Evolutionary conservation across 35 echinoderm and acorn worm genomes (phyloP), one percentile per base, ranked within the genome.

Genomic region (Chiridota heheva): DNA sequence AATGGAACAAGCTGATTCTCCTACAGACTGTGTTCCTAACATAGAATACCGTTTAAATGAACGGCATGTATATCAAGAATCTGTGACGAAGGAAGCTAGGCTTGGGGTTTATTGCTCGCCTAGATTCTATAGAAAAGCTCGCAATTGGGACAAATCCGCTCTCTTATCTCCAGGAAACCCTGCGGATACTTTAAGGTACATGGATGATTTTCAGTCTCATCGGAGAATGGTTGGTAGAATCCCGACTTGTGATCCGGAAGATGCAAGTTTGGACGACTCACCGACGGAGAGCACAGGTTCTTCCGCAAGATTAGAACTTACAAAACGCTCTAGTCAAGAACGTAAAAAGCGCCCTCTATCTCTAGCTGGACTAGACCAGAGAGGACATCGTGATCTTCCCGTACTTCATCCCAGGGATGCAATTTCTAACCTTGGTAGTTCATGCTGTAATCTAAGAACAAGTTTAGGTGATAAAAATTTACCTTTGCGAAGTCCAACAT

Each of bases 391-490:
- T 7, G 75, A n/a, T n/a, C n/a, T n/a, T n/a, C n/a, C n/a, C n/a
- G 43, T 44, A 53, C 31, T 20, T 31, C 69, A 41, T 36, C 47
- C 2, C 7, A 35, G 51, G 29, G 75, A 78, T 37, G 75, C 51
- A 17, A 78, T 78, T 5, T 34, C 75, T 2, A 78, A 78, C 13
- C n/a, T 78, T 38, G 75, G 75, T 17, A 78, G 75, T 31, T 78
- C 75, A 40, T 78, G 75, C 42, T 78, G 75, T 57, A 78, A 78
- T 42, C 75, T 78, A 36, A 78, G 75, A 42, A 78, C 75, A 41
- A 59, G 48, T 20, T 62, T 78, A 36, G 26, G 35, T 40, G 75
- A 78, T 0, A 58, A 31, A 35, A 58, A 78, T 39, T 28, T 26
- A n/a, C 75, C 51, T 5, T 36, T 61, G 42, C 75, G 75, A 6